Evolutionary conservation across 2,797 vertebrate genomes (phyloP).

Genomic region (Megaceryle alcyon): DNA sequence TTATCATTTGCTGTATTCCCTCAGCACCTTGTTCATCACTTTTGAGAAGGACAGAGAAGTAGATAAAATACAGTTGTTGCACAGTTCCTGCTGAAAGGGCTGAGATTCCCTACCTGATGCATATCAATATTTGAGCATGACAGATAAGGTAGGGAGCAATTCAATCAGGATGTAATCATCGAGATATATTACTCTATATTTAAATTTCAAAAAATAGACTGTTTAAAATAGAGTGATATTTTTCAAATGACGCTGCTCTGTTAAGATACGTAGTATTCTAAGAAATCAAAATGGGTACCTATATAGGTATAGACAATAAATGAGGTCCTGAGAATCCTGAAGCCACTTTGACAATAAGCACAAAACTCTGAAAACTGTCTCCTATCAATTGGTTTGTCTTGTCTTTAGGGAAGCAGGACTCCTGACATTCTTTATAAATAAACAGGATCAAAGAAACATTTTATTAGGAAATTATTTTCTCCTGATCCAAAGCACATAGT

Average conservation of each 20-base stretch:
- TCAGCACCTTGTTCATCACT: neutral
- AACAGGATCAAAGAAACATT: neutral
- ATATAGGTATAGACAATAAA: neutral
- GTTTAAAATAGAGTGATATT: neutral
- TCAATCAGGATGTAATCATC: neutral
- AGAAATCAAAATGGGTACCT: neutral
- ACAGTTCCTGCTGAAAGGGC: neutral
- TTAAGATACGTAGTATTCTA: neutral
- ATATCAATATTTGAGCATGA: neutral
- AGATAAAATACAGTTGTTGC: neutral
- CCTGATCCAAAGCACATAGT: neutral
- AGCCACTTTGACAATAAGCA: neutral
- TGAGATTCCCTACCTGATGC: neutral
- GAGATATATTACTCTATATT: neutral
- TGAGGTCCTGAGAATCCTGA: neutral
- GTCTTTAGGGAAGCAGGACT: neutral
- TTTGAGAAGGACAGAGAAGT: neutral
- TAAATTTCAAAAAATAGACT: fast-evolving
- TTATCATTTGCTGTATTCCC: neutral
- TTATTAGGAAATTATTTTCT: neutral
- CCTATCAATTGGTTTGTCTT: neutral
- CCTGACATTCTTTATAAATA: neutral
- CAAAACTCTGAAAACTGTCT: neutral
- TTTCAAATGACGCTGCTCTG: neutral
- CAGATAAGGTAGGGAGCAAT: neutral